Evolutionary conservation across 2,888 invertebrate genomes (phyloP).

Genomic region (Netelia fuscicornis): DNA sequence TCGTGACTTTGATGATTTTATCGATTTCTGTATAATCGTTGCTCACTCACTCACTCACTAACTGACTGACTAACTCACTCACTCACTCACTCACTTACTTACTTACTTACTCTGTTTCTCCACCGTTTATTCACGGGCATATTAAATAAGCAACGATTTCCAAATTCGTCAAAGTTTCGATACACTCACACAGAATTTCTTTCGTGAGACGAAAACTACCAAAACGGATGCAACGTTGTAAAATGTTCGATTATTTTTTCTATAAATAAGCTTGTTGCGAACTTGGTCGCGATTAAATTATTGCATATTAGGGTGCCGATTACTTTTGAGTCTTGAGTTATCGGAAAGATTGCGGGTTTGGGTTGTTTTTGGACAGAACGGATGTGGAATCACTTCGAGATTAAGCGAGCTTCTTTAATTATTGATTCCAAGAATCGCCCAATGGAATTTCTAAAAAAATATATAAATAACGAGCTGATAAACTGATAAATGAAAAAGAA

Average conservation of each 20-base stretch:
- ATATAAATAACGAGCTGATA: not conserved
- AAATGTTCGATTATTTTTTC: constrained; percentile 26
- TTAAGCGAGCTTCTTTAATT: constrained; percentile 13
- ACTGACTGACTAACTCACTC: no score
- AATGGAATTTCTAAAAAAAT: not conserved
- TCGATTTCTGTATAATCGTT: constrained; percentile 44
- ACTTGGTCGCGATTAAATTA: constrained; percentile 23
- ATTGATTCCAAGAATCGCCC: not conserved
- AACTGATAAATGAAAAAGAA: not conserved
- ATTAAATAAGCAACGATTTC: not conserved
- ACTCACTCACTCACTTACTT: no score
- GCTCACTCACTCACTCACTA: not conserved
- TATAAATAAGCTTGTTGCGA: constrained; percentile 48
- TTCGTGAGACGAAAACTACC: not conserved
- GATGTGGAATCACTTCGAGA: not conserved
- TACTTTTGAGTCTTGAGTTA: constrained; percentile 6
- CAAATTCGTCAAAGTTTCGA: constrained; percentile 6
- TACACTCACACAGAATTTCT: constrained; percentile 7
- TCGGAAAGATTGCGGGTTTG: constrained; percentile 30
- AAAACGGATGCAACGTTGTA: not conserved
- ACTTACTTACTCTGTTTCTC: not conserved
- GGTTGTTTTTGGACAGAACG: not conserved
- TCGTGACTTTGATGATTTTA: constrained; percentile 45
- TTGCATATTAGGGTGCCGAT: not conserved
- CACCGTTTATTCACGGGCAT: not conserved